phyloP scores from a whole-genome alignment of 2,888 invertebrate species.

The Alloplasta piceator region DNA sequence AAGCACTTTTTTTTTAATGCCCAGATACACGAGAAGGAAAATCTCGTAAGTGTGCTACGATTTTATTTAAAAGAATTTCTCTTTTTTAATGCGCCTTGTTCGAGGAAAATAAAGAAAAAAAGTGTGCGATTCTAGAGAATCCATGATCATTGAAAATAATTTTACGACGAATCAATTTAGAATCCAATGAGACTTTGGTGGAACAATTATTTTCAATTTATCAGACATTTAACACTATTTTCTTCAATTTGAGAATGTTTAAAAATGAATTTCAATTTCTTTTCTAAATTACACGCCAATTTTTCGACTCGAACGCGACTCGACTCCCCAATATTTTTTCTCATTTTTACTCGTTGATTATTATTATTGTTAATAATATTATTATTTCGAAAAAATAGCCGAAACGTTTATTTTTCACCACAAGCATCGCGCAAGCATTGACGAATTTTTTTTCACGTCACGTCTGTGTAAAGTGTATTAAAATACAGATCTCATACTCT shows the following conservation, averaged over 20 bases:
- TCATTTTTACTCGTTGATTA: too few relatives aligned
- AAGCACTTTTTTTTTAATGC: slow-evolving; percentile 38
- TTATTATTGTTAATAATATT: not conserved
- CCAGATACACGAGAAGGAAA: slow-evolving; percentile 35
- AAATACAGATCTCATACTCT: slow-evolving; percentile 74
- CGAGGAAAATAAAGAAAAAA: not conserved
- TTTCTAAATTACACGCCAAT: too few relatives aligned
- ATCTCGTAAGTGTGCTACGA: slow-evolving; percentile 31
- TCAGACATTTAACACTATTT: too few relatives aligned
- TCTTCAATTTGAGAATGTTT: too few relatives aligned
- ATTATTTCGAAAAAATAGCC: slow-evolving; percentile 33
- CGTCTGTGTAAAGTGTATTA: slow-evolving; percentile 74
- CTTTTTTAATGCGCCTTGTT: not conserved
- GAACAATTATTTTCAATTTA: too few relatives aligned
- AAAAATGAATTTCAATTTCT: too few relatives aligned
- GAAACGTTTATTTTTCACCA: slow-evolving; percentile 46
- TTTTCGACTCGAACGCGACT: not conserved
- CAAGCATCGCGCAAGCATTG: slow-evolving; percentile 57
- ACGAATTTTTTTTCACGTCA: slow-evolving; percentile 57
- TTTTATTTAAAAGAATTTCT: not conserved
- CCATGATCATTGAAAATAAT: too few relatives aligned
- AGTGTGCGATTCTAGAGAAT: too few relatives aligned
- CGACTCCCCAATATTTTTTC: not conserved
- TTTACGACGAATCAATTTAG: too few relatives aligned
- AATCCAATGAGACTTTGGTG: too few relatives aligned